These are phyloP conservation scores for Pontoporia blainvillei DNA, from an alignment of 2,113 vertebrate genomes.

Conservation along the genomic window DNA sequence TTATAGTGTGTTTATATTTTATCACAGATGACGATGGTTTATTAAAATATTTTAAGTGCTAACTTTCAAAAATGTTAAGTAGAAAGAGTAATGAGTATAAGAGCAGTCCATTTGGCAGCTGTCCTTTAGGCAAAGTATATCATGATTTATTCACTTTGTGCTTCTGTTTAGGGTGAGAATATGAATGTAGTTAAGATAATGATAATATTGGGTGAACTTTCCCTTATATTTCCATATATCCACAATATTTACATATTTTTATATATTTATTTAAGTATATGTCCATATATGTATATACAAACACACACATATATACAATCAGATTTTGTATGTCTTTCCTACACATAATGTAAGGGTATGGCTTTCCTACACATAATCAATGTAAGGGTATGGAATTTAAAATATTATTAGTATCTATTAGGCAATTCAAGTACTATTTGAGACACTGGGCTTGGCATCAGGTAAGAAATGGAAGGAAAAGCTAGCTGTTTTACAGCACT, in stretches of 20 bases:
- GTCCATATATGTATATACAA: background rate
- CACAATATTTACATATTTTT: background rate
- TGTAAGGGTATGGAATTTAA: background rate
- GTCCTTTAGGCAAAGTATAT: background rate
- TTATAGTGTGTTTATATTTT: background rate
- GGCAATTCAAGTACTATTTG: background rate
- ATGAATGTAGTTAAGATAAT: background rate
- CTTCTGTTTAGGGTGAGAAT: background rate
- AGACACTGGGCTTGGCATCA: background rate
- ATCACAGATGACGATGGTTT: background rate
- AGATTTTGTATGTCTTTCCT: background rate
- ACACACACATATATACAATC: background rate
- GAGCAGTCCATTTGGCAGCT: background rate
- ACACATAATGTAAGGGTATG: background rate
- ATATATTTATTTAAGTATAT: background rate
- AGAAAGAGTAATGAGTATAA: background rate
- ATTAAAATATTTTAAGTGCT: background rate
- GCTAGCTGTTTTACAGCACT: accelerated
- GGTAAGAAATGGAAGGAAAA: background rate
- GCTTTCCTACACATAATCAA: background rate
- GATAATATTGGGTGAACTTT: background rate
- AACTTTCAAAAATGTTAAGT: background rate
- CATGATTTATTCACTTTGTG: background rate
- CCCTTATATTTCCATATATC: background rate
- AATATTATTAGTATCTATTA: background rate